These are phyloP conservation scores for Leptodactylus fallax DNA, from an alignment of 2,797 vertebrate species.

Conservation along the genomic window DNA sequence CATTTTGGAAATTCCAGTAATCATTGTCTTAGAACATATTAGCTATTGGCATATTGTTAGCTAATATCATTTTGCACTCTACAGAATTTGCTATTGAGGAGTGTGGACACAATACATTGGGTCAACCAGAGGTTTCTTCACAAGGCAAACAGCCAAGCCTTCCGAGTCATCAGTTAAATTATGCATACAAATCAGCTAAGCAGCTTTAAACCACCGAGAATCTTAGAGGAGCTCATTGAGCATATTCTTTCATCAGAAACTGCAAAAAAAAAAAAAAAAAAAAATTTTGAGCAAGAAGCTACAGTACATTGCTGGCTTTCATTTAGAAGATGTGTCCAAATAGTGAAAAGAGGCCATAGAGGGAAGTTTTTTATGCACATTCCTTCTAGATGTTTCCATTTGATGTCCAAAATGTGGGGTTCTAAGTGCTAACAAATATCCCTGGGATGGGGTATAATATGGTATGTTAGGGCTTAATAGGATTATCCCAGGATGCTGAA, in stretches of 20 bases:
- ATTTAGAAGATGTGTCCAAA: not conserved
- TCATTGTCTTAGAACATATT: not conserved
- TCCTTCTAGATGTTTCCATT: not conserved
- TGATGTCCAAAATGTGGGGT: not conserved
- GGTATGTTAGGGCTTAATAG: no score
- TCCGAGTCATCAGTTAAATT: not conserved
- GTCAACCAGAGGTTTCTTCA: not conserved
- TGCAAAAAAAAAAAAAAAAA: not conserved
- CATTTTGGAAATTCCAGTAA: not conserved
- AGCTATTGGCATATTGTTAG: not conserved
- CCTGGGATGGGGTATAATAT: no score
- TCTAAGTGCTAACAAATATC: not conserved
- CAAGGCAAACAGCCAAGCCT: not conserved
- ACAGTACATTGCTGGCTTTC: not conserved
- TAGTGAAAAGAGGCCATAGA: not conserved
- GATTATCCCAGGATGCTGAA: no score
- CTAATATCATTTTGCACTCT: not conserved
- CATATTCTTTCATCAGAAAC: not conserved
- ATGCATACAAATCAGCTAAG: conserved; percentile 10
- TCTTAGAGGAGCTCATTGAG: not conserved
- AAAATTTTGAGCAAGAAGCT: not conserved
- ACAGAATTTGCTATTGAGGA: not conserved
- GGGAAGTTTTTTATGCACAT: not conserved
- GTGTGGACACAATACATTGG: not conserved
- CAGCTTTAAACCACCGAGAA: not conserved